Conservation (phyloP, 2,888 invertebrate species). For the Eupithecia centaureata region DNA sequence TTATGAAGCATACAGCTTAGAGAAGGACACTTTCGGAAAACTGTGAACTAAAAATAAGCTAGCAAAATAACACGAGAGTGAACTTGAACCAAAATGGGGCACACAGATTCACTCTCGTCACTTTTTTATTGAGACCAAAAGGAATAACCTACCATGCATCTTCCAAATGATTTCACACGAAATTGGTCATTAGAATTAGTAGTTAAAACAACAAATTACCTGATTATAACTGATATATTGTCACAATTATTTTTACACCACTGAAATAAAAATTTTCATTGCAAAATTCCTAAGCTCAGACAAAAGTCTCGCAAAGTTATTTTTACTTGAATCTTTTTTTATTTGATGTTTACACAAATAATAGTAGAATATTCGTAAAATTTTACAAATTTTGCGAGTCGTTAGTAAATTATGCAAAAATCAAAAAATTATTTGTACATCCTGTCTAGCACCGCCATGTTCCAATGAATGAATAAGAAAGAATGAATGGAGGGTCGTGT, state of each 20-base stretch:
- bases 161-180: slow-evolving; percentile 30
- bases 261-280: slow-evolving; percentile 81
- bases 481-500: slow-evolving; percentile 14
- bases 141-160: slow-evolving; percentile 40
- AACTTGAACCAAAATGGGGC: slow-evolving; percentile 75
- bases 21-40: slow-evolving; percentile 29
- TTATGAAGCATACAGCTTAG: slow-evolving; percentile 27
- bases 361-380: slow-evolving; percentile 49
- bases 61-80: slow-evolving; percentile 65
- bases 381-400: slow-evolving; percentile 59
- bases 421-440: slow-evolving; percentile 77
- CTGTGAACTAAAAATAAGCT: slow-evolving; percentile 46
- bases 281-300: slow-evolving; percentile 66
- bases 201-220: slow-evolving; percentile 71
- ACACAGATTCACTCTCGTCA: slow-evolving; percentile 53
- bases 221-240: slow-evolving; percentile 75
- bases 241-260: slow-evolving; percentile 84
- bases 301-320: slow-evolving; percentile 46
- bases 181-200: slow-evolving; percentile 37
- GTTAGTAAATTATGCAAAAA: slow-evolving; percentile 67
- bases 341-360: slow-evolving; percentile 49
- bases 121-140: slow-evolving; percentile 49
- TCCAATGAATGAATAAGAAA: slow-evolving; percentile 60
- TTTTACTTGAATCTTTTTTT: slow-evolving; percentile 51
- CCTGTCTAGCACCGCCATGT: slow-evolving; percentile 83